Percentiles rank a stretch among this genome's conserved stretches.
Conservation (phyloP, 2,113 vertebrate species). For the Scolopax mira region DNA sequence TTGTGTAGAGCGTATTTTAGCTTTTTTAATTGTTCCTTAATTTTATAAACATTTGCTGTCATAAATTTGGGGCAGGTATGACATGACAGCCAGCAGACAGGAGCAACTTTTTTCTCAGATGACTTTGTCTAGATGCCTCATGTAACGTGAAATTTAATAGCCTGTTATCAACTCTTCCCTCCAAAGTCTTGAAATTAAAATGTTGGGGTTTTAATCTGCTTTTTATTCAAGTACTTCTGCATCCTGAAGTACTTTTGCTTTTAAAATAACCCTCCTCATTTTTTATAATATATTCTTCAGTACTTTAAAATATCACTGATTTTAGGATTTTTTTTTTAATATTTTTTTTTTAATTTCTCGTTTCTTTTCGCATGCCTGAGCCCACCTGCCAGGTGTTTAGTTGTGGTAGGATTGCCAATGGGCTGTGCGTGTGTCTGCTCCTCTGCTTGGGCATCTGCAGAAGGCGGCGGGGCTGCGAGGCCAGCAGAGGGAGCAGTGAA, state of each 20-base stretch:
- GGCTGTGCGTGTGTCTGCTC: background rate
- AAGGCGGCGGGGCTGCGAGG: background rate
- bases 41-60: background rate
- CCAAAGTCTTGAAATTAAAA: background rate
- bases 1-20: background rate
- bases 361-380: no score
- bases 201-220: background rate
- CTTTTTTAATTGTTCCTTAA: background rate
- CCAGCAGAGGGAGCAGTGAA: conserved; percentile 58
- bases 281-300: rapidly evolving
- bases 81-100: background rate
- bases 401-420: background rate
- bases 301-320: rapidly evolving
- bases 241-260: background rate
- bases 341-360: rapidly evolving
- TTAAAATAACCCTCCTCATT: background rate
- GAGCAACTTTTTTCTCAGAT: background rate
- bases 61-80: background rate
- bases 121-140: background rate
- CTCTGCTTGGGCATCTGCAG: background rate
- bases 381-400: background rate
- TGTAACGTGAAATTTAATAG: background rate
- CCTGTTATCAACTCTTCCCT: background rate
- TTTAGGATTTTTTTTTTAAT: background rate
- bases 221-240: background rate